Conservation (phyloP, 2,888 invertebrate species). For the Drosophila aldrichi region DNA sequence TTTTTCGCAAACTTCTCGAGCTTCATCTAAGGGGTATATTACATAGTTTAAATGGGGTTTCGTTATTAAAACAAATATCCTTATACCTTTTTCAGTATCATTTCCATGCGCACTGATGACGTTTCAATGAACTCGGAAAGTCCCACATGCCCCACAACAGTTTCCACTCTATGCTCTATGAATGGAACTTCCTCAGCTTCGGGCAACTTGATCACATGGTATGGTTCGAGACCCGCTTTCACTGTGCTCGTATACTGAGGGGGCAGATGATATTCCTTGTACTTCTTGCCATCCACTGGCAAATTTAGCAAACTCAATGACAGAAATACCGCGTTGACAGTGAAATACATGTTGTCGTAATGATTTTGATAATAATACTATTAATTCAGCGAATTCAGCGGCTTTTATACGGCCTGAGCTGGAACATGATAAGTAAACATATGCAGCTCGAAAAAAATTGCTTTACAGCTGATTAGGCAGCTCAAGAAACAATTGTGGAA, state of each 20-base stretch:
- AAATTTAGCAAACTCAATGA: not conserved
- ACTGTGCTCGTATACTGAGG: too few relatives aligned
- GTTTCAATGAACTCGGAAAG: not conserved
- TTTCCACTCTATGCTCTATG: not conserved
- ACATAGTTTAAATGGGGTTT: too few relatives aligned
- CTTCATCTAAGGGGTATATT: not conserved
- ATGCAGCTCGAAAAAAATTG: not conserved
- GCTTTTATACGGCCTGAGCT: constrained; percentile 7
- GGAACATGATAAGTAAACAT: not conserved
- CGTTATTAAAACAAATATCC: not conserved
- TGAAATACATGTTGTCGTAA: not conserved
- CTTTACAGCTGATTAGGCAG: not conserved
- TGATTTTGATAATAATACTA: not conserved
- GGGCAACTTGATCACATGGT: not conserved
- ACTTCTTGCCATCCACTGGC: not conserved
- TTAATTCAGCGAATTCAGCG: not conserved
- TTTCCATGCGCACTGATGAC: not conserved
- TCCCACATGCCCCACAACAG: not conserved
- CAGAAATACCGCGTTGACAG: not conserved
- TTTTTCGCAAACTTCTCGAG: not conserved
- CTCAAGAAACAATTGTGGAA: not conserved
- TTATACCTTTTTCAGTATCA: not conserved
- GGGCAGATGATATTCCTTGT: not conserved
- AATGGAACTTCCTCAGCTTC: not conserved
- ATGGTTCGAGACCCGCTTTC: fast-evolving